Evolutionary conservation across 2,113 vertebrate species (phyloP).

Genomic region (Sebastes schlegelii): DNA sequence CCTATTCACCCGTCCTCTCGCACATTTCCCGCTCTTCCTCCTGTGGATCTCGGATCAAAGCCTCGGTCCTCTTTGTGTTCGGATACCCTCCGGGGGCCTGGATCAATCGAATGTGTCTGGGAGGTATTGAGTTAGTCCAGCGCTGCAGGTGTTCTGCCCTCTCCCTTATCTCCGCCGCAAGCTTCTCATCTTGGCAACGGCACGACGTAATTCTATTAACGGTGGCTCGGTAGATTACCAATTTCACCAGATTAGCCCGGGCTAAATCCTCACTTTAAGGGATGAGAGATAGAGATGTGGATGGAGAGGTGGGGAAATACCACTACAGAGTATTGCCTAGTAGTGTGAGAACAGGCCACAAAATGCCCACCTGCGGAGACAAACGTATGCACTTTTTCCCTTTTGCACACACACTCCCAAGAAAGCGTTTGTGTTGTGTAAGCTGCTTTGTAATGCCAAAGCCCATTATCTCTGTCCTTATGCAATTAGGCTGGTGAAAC

Average conservation of each 20-base stretch:
- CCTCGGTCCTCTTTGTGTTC: slow-evolving; percentile 50
- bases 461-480: slow-evolving; percentile 69
- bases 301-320: slow-evolving; percentile 16
- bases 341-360: slow-evolving; percentile 3
- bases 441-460: slow-evolving; percentile 69
- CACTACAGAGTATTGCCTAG: too few species aligned
- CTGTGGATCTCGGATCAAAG: slow-evolving; percentile 67
- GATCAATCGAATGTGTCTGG: slow-evolving; percentile 61
- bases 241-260: slow-evolving; percentile 52
- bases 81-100: slow-evolving; percentile 27
- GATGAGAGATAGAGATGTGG: slow-evolving; percentile 9
- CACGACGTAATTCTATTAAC: slow-evolving; percentile 58
- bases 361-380: neutral
- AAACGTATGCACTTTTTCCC: neutral
- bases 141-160: slow-evolving; percentile 38
- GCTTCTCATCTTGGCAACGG: slow-evolving; percentile 35
- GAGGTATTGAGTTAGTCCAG: slow-evolving; percentile 47
- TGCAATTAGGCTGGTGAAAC: slow-evolving; percentile 75
- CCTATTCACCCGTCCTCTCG: slow-evolving; percentile 3
- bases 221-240: slow-evolving; percentile 45
- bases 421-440: slow-evolving; percentile 56
- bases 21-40: slow-evolving; percentile 29
- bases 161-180: slow-evolving; percentile 36
- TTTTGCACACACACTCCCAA: neutral
- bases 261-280: slow-evolving; percentile 58